Evolutionary conservation across 1,140 invertebrate species (phyloP), one percentile per base, ranked within the genome.

Genomic region (Cydia fagiglandana): DNA sequence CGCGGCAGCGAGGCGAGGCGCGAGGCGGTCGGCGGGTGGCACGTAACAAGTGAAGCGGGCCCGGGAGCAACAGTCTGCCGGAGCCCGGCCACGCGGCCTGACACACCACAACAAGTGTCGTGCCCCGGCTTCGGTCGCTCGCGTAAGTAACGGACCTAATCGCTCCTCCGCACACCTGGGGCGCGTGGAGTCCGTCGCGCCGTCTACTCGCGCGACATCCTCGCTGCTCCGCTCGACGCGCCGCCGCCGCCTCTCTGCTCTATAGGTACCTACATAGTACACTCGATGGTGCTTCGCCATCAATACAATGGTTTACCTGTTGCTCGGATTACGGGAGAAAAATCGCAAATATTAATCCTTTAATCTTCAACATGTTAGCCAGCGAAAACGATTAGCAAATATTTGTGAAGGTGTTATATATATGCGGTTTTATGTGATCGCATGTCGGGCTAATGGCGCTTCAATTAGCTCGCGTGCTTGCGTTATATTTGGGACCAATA

Each of bases 21-120:
- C 77, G 45, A 47, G 45, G 45, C 45, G 45, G 45, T 47, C 45
- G 78, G 87, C 84, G 88, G 85, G 87, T 81, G 86, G 88, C 87
- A 88, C 85, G 89, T 92, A 92, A 92, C 90, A 92, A 92, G 90
- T 90, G 88, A 91, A 90, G 88, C 87, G 89, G 87, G 79, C 90
- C 90, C 82, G 88, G 90, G 90, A 92, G 90, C 90, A 92, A 92
- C 90, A 92, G 90, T 92, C 89, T 92, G 90, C 90, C 90, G 87
- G 84, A 88, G 89, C 89, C 86, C 90, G 89, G 88, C 88, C 87
- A 89, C 90, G 90, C 88, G 90, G 86, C 81, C 82, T 80, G 84
- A 90, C 88, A 83, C 82, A 81, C 76, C 78, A 81, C 82, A 78
- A 84, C 79, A 81, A 86, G 83, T 84, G 82, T 82, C 79, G 81